Conservation (phyloP, 2,113 vertebrate species). For the Ailurus styani region DNA sequence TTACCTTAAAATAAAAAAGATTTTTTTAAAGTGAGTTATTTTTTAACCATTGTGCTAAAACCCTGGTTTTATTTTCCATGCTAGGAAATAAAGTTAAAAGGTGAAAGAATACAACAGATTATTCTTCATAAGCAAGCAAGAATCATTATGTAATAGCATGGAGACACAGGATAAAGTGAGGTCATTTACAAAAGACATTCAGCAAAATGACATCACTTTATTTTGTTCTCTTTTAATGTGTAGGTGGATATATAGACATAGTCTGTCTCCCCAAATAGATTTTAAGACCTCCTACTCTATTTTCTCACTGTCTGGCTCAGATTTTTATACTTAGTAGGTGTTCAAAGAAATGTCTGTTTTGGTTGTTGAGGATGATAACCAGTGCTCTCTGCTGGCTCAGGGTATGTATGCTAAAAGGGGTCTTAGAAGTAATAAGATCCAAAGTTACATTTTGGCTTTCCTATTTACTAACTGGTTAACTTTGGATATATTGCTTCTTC, state of each 20-base stretch:
- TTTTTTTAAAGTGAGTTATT: background rate
- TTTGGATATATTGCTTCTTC: background rate
- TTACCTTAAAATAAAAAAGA: background rate
- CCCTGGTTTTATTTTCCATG: background rate
- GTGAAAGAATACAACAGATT: background rate
- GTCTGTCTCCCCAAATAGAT: background rate
- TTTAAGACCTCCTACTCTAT: background rate
- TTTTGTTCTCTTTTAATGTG: background rate
- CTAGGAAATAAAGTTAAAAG: background rate
- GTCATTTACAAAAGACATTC: background rate
- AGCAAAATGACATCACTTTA: background rate
- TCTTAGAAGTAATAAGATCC: background rate
- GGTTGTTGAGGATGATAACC: background rate
- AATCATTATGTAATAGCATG: background rate
- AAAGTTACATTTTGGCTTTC: background rate
- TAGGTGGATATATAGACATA: background rate
- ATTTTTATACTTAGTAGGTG: background rate
- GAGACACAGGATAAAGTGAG: background rate
- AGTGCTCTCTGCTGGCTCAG: background rate
- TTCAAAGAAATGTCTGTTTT: background rate
- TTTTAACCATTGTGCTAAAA: constrained; percentile 3
- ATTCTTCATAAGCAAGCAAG: background rate
- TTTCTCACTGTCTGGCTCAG: background rate
- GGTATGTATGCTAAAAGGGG: background rate
- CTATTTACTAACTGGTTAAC: background rate